These are phyloP conservation scores for Archaeoteleia sp. DNA, from an alignment of 2,888 invertebrate species.

Conservation along the genomic window DNA sequence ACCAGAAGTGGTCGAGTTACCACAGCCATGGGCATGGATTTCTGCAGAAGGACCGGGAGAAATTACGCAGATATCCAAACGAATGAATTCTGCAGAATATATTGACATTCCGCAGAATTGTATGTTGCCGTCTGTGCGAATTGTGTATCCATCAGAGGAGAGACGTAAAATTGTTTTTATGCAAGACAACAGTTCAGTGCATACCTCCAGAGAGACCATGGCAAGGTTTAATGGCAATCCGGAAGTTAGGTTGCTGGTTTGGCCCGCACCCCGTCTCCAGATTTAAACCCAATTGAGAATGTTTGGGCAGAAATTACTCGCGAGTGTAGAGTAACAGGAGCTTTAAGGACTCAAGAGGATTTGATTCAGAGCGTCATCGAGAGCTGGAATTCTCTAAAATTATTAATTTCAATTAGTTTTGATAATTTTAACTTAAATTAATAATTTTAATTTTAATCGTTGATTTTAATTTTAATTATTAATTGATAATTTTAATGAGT, in stretches of 20 bases:
- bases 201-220: slow-evolving; percentile 29
- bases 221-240: slow-evolving; percentile 47
- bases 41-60: slow-evolving; percentile 10
- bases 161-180: slow-evolving; percentile 32
- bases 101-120: slow-evolving; percentile 32
- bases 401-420: too few species aligned
- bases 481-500: too few species aligned
- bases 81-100: slow-evolving; percentile 38
- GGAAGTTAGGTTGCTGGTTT: slow-evolving; percentile 33
- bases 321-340: too few species aligned
- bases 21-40: slow-evolving; percentile 20
- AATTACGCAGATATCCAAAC: slow-evolving; percentile 11
- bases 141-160: slow-evolving; percentile 22
- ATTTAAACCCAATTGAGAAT: too few species aligned
- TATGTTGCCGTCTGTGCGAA: slow-evolving; percentile 39
- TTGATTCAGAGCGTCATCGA: too few species aligned
- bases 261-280: slow-evolving; percentile 53
- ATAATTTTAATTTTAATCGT: too few species aligned
- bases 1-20: too few species aligned
- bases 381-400: too few species aligned
- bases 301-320: too few species aligned
- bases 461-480: too few species aligned
- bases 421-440: too few species aligned
- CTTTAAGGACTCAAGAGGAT: too few species aligned
- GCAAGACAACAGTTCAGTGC: slow-evolving; percentile 51